phyloP scores from a whole-genome alignment of 2,888 invertebrate species.

The Caenorhabditis wallacei region DNA sequence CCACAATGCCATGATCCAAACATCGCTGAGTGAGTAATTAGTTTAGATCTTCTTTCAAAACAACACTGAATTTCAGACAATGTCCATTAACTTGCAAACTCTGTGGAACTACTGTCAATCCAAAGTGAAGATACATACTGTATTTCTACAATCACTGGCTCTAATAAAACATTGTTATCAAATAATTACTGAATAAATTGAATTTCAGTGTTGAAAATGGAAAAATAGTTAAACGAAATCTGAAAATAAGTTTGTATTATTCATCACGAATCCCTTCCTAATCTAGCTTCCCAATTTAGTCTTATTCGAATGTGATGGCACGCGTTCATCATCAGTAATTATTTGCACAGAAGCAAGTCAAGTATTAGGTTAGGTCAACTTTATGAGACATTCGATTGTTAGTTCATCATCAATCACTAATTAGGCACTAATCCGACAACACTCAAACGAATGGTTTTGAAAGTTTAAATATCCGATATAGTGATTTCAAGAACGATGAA shows the following conservation, averaged over 20 bases:
- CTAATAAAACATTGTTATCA: too few relatives aligned
- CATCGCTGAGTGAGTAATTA: conserved; percentile 2
- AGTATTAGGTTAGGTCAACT: conserved; percentile 57
- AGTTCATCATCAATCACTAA: conserved; percentile 56
- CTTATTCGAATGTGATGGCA: conserved; percentile 38
- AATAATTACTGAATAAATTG: too few relatives aligned
- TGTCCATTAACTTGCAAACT: conserved; percentile 18
- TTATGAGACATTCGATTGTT: conserved; percentile 41
- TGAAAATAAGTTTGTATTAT: too few relatives aligned
- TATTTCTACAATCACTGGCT: too few relatives aligned
- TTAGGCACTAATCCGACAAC: conserved; percentile 58
- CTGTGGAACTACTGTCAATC: conserved; percentile 14
- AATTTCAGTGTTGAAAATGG: too few relatives aligned
- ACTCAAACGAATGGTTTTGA: conserved; percentile 1
- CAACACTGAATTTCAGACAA: conserved; percentile 3
- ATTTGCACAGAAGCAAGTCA: conserved; percentile 52
- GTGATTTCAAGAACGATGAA: too few relatives aligned
- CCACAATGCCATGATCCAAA: conserved; percentile 12
- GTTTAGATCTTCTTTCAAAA: background rate
- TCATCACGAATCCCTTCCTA: too few relatives aligned
- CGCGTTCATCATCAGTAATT: conserved; percentile 30
- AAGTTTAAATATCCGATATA: too few relatives aligned
- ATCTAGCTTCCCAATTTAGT: too few relatives aligned
- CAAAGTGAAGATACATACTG: background rate
- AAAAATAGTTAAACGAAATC: too few relatives aligned